Evolutionary conservation across 2,113 vertebrate genomes (phyloP), one percentile per base, ranked within the genome.

Genomic region (Grammomys dolichurus): DNA sequence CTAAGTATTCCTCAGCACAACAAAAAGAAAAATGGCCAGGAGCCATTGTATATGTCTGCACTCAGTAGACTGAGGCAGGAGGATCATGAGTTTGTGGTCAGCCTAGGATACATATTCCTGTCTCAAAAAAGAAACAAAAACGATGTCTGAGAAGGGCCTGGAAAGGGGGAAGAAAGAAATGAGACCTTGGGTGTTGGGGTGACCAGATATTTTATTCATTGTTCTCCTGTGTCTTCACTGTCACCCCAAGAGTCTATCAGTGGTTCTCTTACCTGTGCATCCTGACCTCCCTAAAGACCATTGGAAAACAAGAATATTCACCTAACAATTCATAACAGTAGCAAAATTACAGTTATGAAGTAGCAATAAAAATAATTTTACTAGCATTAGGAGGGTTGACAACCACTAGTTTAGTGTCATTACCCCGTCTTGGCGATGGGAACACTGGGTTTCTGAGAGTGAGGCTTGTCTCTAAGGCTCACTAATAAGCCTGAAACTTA

Each of bases 401-500:
- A 60, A 40, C 11, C 22, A 26, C 36, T 56, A 7, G 80, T 40
- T 82, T n/a, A 26, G 80, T 19, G 4, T 43, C 31, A 5, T 56
- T 36, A 48, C 2, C 16, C 43, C 51, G 7, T 20, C 72, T 65
- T 73, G 63, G 72, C 65, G 40, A 85, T 31, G 43, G 51, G 70
- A 28, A 76, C 24, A 51, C 1, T 0, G 11, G 20, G 22, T 1
- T 33, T 5, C 31, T 19, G 6, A 43, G 28, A 70, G 28, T 31
- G 20, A 24, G 24, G 20, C 67, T 48, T 46, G 58, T n/a, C 31
- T 60, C 31, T 24, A 33, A 75, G 51, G 51, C 75, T 72, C 20
- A 0, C 40, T 11, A 1, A 40, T 17, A 2, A 48, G 10, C 65
- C 43, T 48, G 63, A 19, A 56, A 26, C n/a, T 0, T 2, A 51